Evolutionary conservation across 2,797 vertebrate genomes (phyloP).

Genomic region (Esox masquinongy): DNA sequence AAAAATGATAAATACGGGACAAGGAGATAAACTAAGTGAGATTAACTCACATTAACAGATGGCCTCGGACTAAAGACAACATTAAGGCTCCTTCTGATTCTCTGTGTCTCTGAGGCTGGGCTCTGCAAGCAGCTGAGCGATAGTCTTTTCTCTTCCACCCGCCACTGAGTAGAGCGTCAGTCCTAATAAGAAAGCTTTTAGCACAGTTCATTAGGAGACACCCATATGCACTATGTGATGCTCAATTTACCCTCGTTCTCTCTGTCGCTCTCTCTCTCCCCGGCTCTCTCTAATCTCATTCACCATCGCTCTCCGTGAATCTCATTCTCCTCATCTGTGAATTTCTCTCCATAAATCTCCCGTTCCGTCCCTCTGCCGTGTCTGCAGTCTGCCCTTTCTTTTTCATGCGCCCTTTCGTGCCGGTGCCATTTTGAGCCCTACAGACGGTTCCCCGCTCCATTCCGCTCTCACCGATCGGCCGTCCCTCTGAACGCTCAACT

Average conservation of each 20-base stretch:
- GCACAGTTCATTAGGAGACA: conserved; percentile 75
- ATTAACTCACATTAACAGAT: conserved; percentile 45
- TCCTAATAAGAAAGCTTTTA: conserved; percentile 80
- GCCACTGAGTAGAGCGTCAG: conserved; percentile 56
- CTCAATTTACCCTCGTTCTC: conserved; percentile 70
- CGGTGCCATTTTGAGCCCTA: conserved; percentile 63
- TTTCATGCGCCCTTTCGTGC: conserved; percentile 5
- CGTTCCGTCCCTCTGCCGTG: conserved; percentile 12
- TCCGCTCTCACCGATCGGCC: conserved; percentile 34
- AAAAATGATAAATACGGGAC: conserved; percentile 59
- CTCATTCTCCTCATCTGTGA: conserved; percentile 33
- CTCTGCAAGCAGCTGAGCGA: conserved; percentile 56
- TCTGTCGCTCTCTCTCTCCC: conserved; percentile 38
- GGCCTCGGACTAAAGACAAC: conserved; percentile 15
- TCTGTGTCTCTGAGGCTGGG: conserved; percentile 45
- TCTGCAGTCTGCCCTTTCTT: conserved; percentile 46
- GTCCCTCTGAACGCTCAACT: conserved; percentile 53
- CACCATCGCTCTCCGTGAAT: conserved; percentile 55
- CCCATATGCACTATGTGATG: conserved; percentile 72
- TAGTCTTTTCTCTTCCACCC: conserved; percentile 56
- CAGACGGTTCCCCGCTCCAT: conserved; percentile 29
- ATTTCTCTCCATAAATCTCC: conserved; percentile 21
- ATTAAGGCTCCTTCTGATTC: conserved; percentile 24
- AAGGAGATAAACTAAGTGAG: conserved; percentile 49
- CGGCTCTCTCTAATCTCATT: conserved; percentile 69